Evolutionary conservation across 2,113 vertebrate species (phyloP).

Genomic region (Rhadina sibilatrix): DNA sequence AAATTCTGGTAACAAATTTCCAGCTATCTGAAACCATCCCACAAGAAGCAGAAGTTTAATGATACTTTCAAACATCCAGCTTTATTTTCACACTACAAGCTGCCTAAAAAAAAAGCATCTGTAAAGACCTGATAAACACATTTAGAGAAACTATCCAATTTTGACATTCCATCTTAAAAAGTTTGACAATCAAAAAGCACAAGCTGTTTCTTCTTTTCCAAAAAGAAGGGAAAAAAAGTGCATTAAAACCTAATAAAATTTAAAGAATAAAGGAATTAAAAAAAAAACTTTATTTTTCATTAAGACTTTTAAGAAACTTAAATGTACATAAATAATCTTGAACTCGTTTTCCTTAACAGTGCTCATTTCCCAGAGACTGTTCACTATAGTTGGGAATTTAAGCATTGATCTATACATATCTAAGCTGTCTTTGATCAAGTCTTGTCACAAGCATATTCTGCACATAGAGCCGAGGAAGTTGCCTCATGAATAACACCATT

Average conservation of each 20-base stretch:
- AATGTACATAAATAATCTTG: neutral
- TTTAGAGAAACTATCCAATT: neutral
- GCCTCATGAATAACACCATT: neutral
- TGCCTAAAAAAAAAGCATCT: neutral
- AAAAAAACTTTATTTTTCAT: neutral
- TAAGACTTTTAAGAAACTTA: neutral
- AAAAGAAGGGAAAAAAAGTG: neutral
- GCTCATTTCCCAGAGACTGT: neutral
- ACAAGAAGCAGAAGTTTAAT: neutral
- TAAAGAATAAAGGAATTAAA: neutral
- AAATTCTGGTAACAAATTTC: neutral
- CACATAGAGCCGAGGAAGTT: neutral
- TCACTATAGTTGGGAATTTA: neutral
- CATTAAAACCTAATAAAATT: neutral
- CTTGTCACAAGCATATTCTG: neutral
- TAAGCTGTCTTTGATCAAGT: slow-evolving; percentile 34
- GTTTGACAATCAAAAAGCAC: neutral
- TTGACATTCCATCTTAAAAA: neutral
- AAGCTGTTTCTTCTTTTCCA: neutral
- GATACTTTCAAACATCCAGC: neutral
- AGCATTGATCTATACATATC: slow-evolving; percentile 22
- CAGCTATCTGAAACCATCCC: neutral
- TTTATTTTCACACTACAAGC: neutral
- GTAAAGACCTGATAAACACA: slow-evolving; percentile 9
- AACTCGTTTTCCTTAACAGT: neutral